phyloP scores from a whole-genome alignment of 2,888 invertebrate genomes.

The Palloptera scutellata region DNA sequence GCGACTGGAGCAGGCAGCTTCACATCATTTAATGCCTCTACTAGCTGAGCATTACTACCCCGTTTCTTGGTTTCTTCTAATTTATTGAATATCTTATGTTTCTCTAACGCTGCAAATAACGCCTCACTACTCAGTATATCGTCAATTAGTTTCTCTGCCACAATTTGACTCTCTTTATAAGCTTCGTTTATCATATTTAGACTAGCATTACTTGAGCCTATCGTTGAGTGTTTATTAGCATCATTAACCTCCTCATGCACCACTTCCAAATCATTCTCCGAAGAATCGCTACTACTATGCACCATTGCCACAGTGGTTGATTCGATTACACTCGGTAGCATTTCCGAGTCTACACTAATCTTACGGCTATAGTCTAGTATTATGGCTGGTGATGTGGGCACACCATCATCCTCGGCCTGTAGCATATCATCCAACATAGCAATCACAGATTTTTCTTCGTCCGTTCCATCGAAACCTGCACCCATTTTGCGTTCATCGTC shows the following conservation, averaged over 20 bases:
- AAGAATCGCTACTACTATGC: conserved; percentile 49
- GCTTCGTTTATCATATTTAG: conserved; percentile 10
- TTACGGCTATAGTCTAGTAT: conserved; percentile 43
- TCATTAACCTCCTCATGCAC: conserved; percentile 32
- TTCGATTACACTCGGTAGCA: conserved; percentile 56
- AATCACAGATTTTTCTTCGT: conserved; percentile 57
- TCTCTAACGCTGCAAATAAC: conserved; percentile 44
- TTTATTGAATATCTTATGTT: conserved; percentile 18
- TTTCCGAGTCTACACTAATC: conserved; percentile 55
- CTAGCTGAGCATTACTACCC: background rate
- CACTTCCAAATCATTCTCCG: conserved; percentile 37
- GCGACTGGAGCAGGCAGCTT: too few species aligned
- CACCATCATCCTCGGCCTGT: conserved; percentile 50
- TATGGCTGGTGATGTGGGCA: conserved; percentile 40
- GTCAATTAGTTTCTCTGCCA: conserved; percentile 46
- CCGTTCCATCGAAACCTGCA: conserved; percentile 33
- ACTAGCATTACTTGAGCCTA: conserved; percentile 4
- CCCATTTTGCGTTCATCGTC: conserved; percentile 14
- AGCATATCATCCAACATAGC: conserved; percentile 60
- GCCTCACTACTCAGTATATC: conserved; percentile 49
- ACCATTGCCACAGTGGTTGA: conserved; percentile 58
- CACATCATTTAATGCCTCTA: background rate
- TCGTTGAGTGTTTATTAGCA: conserved; percentile 1
- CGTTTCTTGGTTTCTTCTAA: background rate
- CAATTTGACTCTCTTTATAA: conserved; percentile 41